Evolutionary conservation across 2,113 vertebrate genomes (phyloP), one percentile per base, ranked within the genome.

Genomic region (Myrmecobius fasciatus): DNA sequence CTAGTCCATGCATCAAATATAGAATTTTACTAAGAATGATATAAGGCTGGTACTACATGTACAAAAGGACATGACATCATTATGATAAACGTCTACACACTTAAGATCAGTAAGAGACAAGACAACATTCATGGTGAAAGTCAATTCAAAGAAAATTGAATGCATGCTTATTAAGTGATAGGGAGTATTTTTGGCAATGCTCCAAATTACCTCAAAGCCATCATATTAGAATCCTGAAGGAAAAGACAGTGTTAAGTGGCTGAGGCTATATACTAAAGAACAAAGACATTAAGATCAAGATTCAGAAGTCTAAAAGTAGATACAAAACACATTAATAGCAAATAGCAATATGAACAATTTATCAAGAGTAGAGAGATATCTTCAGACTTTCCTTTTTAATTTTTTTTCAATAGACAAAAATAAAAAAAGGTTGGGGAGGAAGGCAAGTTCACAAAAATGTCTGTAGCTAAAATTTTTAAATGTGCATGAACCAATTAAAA

Each of bases 191-290:
- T 83, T 83, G 17, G 17, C 17, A 43, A 20, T 43, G 1, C 36
- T 83, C 20, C 67, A 43, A 83, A 52, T 3, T 47, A 48, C 26
- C 8, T 43, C 43, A 28, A 94, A 91, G 31, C 88, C 53, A 46
- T 2, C 3, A 89, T 91, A 89, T 75, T 20, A 95, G 56, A 36
- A 6, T 93, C 48, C 89, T 93, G 2, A 25, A 43, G 52, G 31
- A 89, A 94, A 96, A 90, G 5, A 75, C 11, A 67, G 60, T 96
- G 52, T 52, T 89, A 25, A 91, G 53, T 60, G 48, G 92, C 56
- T 92, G 90, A 89, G 93, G 93, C 0, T 91, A 7, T 11, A 31
- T 2, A 1, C n/a, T 83, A 43, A 83, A 8, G 67, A n/a, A 43
- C 8, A 83, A 83, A 43, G 67, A 43, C 6, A 43, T 26, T 83